A percentile compares a stretch with the other conserved stretches of the same genome.
Evolutionary conservation across 2,797 vertebrate genomes (phyloP).

Genomic region (Onychomys torridus): DNA sequence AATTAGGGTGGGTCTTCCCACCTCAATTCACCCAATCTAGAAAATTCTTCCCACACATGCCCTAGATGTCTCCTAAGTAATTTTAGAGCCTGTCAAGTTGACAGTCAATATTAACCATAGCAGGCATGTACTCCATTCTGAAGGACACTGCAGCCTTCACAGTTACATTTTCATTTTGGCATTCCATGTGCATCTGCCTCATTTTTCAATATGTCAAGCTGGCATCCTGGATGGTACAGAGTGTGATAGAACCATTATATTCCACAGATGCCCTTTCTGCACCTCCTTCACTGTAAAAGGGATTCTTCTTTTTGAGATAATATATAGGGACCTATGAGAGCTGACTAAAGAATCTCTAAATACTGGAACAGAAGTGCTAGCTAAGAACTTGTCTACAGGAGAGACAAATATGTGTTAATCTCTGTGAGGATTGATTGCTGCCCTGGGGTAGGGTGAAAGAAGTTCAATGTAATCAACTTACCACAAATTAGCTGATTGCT

Average conservation of each 20-base stretch:
- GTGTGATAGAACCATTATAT: neutral
- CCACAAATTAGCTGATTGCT: constrained; percentile 49
- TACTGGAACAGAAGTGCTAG: neutral
- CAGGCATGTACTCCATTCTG: neutral
- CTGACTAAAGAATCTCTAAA: neutral
- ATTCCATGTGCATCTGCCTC: neutral
- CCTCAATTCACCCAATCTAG: neutral
- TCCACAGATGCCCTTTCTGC: neutral
- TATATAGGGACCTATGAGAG: neutral
- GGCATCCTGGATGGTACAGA: too few relatives aligned
- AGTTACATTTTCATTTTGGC: neutral
- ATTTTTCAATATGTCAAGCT: neutral
- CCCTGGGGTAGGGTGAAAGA: neutral
- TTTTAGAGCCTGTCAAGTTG: neutral
- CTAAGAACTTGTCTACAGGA: neutral
- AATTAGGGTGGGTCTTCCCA: neutral
- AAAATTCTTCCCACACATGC: neutral
- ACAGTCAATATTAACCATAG: neutral
- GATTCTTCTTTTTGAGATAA: neutral
- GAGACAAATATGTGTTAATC: neutral
- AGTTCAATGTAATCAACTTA: constrained; percentile 54
- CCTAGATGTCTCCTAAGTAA: neutral
- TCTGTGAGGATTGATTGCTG: constrained; percentile 23
- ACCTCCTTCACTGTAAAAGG: neutral
- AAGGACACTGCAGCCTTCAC: neutral